These are phyloP conservation scores for Aplocera efformata DNA, from an alignment of 2,888 invertebrate genomes.

Conservation along the genomic window DNA sequence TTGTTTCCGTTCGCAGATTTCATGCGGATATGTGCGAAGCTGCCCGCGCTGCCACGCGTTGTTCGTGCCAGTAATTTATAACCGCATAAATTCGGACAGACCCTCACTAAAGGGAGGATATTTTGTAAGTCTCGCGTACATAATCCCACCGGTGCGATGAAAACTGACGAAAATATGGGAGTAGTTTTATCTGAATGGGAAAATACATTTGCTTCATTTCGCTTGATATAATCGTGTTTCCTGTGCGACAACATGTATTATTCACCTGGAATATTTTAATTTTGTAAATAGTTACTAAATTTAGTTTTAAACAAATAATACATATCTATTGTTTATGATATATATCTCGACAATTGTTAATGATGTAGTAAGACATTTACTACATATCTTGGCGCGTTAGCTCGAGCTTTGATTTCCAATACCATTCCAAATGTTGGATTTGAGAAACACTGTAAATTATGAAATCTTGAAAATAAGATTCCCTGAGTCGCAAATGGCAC, in stretches of 20 bases:
- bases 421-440: no score
- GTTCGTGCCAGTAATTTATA: constrained; percentile 55
- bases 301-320: no score
- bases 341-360: no score
- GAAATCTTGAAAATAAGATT: no score
- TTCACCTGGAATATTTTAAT: no score
- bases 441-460: no score
- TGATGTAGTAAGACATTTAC: no score
- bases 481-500: no score
- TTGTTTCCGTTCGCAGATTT: constrained; percentile 54
- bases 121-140: constrained; percentile 39
- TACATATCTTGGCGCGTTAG: no score
- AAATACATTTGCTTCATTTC: constrained; percentile 42
- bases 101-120: constrained; percentile 40
- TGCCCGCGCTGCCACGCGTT: constrained; percentile 39
- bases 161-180: constrained; percentile 41
- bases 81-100: constrained; percentile 45
- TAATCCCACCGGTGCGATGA: constrained; percentile 39
- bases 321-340: no score
- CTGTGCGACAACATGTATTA: constrained; percentile 25
- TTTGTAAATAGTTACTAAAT: no score
- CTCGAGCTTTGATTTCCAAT: no score
- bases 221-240: constrained; percentile 32
- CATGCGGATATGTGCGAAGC: constrained; percentile 43
- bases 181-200: constrained; percentile 37